Base-by-base conservation (phyloP, 2,888 invertebrate genomes). In the Dolichopus griseipennis region DNA sequence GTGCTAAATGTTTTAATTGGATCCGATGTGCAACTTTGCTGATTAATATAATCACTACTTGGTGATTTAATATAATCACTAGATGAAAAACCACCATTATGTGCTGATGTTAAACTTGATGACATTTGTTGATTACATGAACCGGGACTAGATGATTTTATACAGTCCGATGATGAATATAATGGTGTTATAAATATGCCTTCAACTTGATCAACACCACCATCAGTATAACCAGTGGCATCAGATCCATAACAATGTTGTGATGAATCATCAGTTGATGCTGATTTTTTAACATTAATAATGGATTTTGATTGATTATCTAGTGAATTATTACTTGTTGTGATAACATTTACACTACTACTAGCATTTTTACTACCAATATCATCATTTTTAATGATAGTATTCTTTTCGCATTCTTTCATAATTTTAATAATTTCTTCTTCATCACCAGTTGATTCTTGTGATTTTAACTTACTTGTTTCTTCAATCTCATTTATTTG, bases 1-100 rank as follows among this genome's bases (percentile, higher is more conserved):
- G 80, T 80, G 78, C 81, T 81, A 72, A 79, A 79, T 70, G 81
- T 80, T 76, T 81, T 80, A 71, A 81, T 81, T 69, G 78, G 79
- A 76, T 81, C 81, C 61, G 80, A 80, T 77, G 80, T 81, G 63
- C 70, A 70, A 1, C 52, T 52, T 52, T 61, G 69, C 66, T 77
- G 78, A 76, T 79, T 78, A 72, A 78, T 78, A 71, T 75, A 78
- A 66, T 81, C 81, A 75, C 81, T 81, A 75, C 79, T 80, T 68
- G 80, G 78, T 73, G 81, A 81, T 71, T 80, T 81, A 37, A 81
- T 75, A 70, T 79, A 81, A 73, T 81, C 81, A 73, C 81, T 81
- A 69, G 81, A 81, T 62, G 81, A 81, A 71, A 79, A 79, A 65
- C 78, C 79, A 76, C 80, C 78, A 68, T 69, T 65, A 52, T 52